Evolutionary conservation across 2,888 invertebrate genomes (phyloP), one percentile per base, ranked within the genome.

Genomic region (Parnassius orleans): DNA sequence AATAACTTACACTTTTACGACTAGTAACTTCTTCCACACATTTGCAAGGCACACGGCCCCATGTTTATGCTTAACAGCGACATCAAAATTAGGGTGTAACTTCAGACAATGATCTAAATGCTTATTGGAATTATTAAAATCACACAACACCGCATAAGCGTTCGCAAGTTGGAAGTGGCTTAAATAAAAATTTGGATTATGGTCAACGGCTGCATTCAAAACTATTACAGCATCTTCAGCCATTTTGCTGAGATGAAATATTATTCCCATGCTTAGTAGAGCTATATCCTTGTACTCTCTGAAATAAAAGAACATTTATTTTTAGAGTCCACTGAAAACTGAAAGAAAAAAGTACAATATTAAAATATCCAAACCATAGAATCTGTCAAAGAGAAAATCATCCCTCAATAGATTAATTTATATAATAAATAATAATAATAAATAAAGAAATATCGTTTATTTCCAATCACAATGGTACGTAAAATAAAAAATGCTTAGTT

Each of bases 231-330:
- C 96, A 80, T 96, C 96, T 65, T 94, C 93, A 1, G 94, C 93
- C 71, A 93, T 92, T 66, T 92, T 90, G 55, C 94, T 93, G 53
- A 95, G 93, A 73, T 95, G 95, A 12, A 97, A 87, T 68, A 96
- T 92, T 52, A 95, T 94, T 0, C 95, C 96, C 76, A 96, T 85
- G 74, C 94, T 95, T 60, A 96, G 88, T 46, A 96, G 85, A 0
- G 96, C 94, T 57, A 96, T 93, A 78, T 96, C 95, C 79, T 94
- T 94, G 76, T 94, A 94, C 69, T 92, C 84, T 72, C 96, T 96
- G 90, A 15, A 92, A 92, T 41, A 56, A 42, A 46, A 53, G 67
- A 62, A 33, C 33, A 33, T 33, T 33, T 33, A 33, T 33, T 33
- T 33, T 33, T 33, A 7, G 33, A 7, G 33, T 33, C 33, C 7